Conservation (phyloP, 2,797 vertebrate species). For the Rhinogobio ventralis region DNA sequence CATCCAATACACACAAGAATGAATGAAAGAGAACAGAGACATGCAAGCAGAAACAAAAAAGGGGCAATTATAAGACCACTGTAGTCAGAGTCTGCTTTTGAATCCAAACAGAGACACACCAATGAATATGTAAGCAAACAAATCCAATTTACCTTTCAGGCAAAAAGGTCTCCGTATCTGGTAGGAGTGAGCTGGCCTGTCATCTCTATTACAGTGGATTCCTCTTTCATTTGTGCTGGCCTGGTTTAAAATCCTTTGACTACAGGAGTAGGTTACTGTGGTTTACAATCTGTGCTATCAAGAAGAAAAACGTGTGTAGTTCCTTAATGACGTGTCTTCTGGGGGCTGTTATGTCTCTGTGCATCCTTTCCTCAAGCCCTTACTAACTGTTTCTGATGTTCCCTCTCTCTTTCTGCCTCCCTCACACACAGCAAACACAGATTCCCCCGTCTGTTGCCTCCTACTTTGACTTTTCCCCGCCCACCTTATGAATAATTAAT, state of each 20-base stretch:
- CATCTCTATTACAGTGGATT: conserved; percentile 25
- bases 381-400: conserved; percentile 36
- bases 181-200: conserved; percentile 38
- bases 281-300: conserved; percentile 24
- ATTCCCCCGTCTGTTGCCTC: conserved; percentile 76
- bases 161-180: conserved; percentile 15
- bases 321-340: conserved; percentile 38
- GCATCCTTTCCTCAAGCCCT: conserved; percentile 47
- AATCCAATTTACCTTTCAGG: conserved; percentile 57
- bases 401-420: conserved; percentile 56
- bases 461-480: conserved; percentile 70
- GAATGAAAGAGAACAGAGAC: conserved; percentile 19
- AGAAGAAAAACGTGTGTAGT: conserved; percentile 27
- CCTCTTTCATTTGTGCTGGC: conserved; percentile 21
- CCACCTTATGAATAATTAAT: conserved; percentile 81
- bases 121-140: background rate
- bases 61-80: conserved; percentile 29
- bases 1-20: conserved; percentile 21
- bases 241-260: conserved; percentile 43
- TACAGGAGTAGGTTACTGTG: conserved; percentile 37
- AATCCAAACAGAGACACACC: background rate
- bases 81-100: background rate
- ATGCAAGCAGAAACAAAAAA: conserved; percentile 33
- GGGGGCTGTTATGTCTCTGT: conserved; percentile 37
- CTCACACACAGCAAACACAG: conserved; percentile 51